These are phyloP conservation scores for Triplophysa tibetana DNA, from an alignment of 2,113 vertebrate genomes.

Conservation along the genomic window DNA sequence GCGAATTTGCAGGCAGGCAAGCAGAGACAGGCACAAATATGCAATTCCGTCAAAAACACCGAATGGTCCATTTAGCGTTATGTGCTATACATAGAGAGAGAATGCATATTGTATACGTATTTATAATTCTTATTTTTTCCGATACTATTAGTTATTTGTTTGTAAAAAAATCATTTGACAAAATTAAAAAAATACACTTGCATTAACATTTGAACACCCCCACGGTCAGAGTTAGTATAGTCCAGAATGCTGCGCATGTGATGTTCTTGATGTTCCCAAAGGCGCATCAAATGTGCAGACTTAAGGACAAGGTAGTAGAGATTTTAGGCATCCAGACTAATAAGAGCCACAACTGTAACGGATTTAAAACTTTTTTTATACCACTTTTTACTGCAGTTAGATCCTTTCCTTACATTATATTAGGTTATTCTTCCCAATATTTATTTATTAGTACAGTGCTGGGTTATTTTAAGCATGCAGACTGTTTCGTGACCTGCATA, in stretches of 20 bases:
- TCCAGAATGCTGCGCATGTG: not conserved
- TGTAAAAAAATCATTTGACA: not conserved
- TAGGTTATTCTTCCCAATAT: not conserved
- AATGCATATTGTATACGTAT: not conserved
- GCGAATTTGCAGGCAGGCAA: not conserved
- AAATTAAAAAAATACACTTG: not conserved
- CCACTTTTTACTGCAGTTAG: too few relatives aligned
- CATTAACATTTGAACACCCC: not conserved
- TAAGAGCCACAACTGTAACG: too few relatives aligned
- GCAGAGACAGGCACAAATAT: not conserved
- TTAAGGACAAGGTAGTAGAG: not conserved
- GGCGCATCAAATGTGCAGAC: not conserved
- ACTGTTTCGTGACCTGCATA: not conserved
- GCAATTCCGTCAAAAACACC: conserved; percentile 3
- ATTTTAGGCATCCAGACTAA: not conserved
- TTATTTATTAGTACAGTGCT: not conserved
- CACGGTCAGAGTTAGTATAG: not conserved
- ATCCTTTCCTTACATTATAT: not conserved
- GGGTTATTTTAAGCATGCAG: not conserved
- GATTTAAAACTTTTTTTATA: not conserved
- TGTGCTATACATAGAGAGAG: not conserved
- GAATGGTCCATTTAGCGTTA: not conserved
- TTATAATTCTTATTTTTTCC: not conserved
- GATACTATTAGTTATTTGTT: not conserved
- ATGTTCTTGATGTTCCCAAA: not conserved